These are phyloP conservation scores for Prunella himalayana DNA, from an alignment of 2,113 vertebrate genomes.

Conservation along the genomic window DNA sequence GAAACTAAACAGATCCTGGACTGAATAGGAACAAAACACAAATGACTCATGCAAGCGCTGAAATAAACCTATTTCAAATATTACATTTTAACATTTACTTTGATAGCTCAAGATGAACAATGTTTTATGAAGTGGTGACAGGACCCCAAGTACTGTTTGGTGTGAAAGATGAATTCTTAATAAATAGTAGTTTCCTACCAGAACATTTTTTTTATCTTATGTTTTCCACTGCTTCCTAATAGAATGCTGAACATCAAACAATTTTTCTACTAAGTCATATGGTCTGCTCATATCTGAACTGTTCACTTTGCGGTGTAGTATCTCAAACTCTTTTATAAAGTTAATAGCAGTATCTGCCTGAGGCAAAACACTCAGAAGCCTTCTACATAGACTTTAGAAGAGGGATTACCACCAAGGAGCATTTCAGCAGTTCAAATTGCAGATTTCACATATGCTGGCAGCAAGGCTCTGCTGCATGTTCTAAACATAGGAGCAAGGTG, in stretches of 20 bases:
- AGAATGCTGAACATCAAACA: not conserved
- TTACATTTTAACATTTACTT: not conserved
- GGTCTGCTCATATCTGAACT: not conserved
- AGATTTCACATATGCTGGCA: not conserved
- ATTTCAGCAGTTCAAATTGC: not conserved
- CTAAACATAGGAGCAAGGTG: not conserved
- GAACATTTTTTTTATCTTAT: not conserved
- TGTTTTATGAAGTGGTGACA: not conserved
- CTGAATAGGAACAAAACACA: not conserved
- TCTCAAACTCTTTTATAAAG: not conserved
- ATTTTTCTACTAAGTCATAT: not conserved
- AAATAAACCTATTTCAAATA: not conserved
- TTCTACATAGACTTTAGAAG: not conserved
- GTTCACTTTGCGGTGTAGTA: not conserved
- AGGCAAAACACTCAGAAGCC: not conserved
- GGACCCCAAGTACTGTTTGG: not conserved
- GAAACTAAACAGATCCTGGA: not conserved
- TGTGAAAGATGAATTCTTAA: not conserved
- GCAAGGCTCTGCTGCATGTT: not conserved
- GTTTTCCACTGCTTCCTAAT: not conserved
- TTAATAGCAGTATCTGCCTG: not conserved
- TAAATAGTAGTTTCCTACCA: constrained; percentile 6
- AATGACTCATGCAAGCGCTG: not conserved
- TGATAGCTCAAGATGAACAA: not conserved
- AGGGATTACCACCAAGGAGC: not conserved